Base-by-base conservation (phyloP, 1,140 invertebrate genomes). In the Eumeta japonica region DNA sequence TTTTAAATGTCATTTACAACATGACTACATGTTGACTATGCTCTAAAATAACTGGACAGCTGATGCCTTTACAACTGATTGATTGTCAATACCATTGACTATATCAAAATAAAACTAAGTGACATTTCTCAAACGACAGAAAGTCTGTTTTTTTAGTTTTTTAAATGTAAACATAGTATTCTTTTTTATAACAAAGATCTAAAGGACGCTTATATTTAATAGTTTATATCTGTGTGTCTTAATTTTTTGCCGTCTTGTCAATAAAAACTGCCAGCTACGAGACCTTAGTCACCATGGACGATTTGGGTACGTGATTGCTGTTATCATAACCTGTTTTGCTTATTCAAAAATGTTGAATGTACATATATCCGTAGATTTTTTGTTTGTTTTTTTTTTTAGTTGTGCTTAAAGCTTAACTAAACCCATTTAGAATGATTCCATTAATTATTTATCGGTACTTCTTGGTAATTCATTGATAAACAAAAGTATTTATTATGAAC, bases 301-400 rank as follows among this genome's bases (percentile, higher is more conserved):
- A 72, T 49, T 54, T 72, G 39, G 67, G 67, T 72, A 52, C 63
- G 67, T 68, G 39, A n/a, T 49, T 46, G 28, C 35, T 64, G 52
- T 65, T 66, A 71, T 64, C 55, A 53, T 62, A 68, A 67, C 64
- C 60, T 64, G 63, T 66, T 71, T 64, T 47, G 31, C 41, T 48
- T 48, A 45, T 37, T 51, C 37, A 46, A 24, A 7, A 24, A 7
- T 24, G 5, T 5, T 24, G 20, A 24, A n/a, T n/a, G n/a, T n/a
- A n/a, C 20, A n/a, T 24, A n/a, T 24, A n/a, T 24, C n/a, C 20
- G 20, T n/a, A 7, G 5, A 24, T n/a, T 24, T 24, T 7, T 24
- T n/a, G 5, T 24, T 7, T 7, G n/a, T n/a, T n/a, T n/a, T n/a
- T n/a, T n/a, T n/a, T n/a, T n/a, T n/a, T n/a, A n/a, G n/a, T n/a